These are phyloP conservation scores for Gambusia holbrooki DNA, from an alignment of 2,113 vertebrate genomes.

Conservation along the genomic window DNA sequence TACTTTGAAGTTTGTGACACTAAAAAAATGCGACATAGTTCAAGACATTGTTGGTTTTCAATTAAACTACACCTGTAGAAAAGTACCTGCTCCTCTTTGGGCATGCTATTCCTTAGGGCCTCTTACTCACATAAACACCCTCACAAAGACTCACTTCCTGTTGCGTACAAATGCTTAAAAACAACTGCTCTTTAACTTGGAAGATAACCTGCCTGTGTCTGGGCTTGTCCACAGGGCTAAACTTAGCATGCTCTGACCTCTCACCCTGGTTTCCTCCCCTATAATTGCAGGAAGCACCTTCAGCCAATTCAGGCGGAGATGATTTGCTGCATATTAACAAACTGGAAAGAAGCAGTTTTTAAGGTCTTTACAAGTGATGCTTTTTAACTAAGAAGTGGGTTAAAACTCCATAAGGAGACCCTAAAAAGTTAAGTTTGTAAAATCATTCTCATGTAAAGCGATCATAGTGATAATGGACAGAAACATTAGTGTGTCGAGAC, in stretches of 20 bases:
- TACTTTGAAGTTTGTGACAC: neutral
- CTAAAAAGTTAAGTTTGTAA: conserved; percentile 11
- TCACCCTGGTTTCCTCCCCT: conserved; percentile 64
- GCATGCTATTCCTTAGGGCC: neutral
- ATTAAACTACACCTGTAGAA: neutral
- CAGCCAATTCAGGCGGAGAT: conserved; percentile 58
- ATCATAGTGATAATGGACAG: conserved; percentile 15
- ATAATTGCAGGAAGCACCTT: conserved; percentile 68
- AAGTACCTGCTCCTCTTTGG: neutral
- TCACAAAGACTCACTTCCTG: conserved; percentile 1
- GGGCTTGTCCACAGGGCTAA: conserved; percentile 54
- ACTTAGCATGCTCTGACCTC: conserved; percentile 65
- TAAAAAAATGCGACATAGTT: neutral
- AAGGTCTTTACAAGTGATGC: conserved; percentile 15
- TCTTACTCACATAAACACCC: neutral
- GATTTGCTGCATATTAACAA: conserved; percentile 58
- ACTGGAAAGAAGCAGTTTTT: conserved; percentile 49
- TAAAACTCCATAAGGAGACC: neutral
- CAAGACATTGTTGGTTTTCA: neutral
- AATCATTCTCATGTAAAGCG: conserved; percentile 34
- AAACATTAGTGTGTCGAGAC: conserved; percentile 7
- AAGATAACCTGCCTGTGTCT: conserved; percentile 28
- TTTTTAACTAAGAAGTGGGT: neutral
- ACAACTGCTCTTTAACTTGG: neutral
- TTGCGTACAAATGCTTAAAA: conserved; percentile 11